A percentile compares a stretch with the other conserved stretches of the same genome.
Conservation (phyloP, 64 coral and sea anemone species). For the Porites lutea region DNA sequence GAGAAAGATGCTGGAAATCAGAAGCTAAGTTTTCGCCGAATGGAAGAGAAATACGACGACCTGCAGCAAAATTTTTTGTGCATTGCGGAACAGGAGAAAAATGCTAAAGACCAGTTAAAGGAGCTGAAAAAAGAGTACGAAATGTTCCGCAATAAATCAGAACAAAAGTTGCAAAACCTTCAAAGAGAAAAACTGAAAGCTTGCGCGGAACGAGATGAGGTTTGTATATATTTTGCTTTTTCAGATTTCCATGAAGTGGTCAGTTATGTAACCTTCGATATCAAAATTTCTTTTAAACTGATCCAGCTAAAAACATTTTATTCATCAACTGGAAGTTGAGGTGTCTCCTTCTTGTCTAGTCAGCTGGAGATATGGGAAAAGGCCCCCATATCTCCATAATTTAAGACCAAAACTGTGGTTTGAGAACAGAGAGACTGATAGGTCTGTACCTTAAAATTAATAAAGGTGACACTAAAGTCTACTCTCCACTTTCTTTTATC, state of each 20-base stretch:
- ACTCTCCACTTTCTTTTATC: too few relatives aligned
- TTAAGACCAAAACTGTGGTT: too few relatives aligned
- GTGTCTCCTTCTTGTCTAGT: background rate
- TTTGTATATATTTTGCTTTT: background rate
- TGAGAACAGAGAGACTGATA: too few relatives aligned
- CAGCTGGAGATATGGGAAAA: too few relatives aligned
- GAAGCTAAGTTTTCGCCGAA: slow-evolving; percentile 45
- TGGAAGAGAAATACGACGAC: slow-evolving; percentile 72
- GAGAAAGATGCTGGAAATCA: slow-evolving; percentile 73
- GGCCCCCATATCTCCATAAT: too few relatives aligned
- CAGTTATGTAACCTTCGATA: background rate
- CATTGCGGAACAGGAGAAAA: slow-evolving; percentile 84
- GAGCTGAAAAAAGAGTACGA: slow-evolving; percentile 84
- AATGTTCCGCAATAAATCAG: slow-evolving; percentile 59
- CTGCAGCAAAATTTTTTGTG: slow-evolving; percentile 76
- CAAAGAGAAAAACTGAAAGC: slow-evolving; percentile 93
- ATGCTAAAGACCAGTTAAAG: slow-evolving; percentile 81
- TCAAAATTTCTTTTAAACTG: background rate
- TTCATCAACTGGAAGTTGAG: too few relatives aligned
- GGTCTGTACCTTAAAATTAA: too few relatives aligned
- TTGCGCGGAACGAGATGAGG: slow-evolving; percentile 83
- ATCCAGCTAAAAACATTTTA: background rate
- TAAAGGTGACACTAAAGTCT: too few relatives aligned
- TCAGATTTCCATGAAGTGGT: background rate
- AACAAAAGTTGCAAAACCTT: slow-evolving; percentile 80